Evolutionary conservation across 2,888 invertebrate genomes (phyloP), one percentile per base, ranked within the genome.

Genomic region (Leucophenga montana): DNA sequence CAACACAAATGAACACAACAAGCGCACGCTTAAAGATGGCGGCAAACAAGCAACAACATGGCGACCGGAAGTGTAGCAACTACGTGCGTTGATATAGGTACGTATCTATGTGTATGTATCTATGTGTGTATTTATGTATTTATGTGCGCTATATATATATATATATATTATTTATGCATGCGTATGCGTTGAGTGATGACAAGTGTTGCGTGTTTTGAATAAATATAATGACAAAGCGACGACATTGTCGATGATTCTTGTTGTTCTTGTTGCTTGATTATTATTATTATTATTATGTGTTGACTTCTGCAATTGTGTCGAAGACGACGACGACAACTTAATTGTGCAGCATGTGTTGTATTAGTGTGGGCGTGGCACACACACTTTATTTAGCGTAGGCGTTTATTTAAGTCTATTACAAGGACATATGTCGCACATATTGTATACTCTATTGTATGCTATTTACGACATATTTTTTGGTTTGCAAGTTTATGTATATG

Each of bases 181-280:
- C 48, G 71, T 64, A 62, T 71, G 70, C 67, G 33, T 1, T 78
- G 84, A 84, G 64, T 76, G 84, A 82, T 83, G 81, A 82, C 84
- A 82, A 82, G 81, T 82, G 81, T 82, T 82, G 84, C 81, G 84
- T 76, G 82, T 78, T 81, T 82, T 81, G 84, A 81, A 81, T 81
- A 82, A 81, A 81, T 81, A 82, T 73, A 80, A 76, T 68, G 68
- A 68, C 68, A 68, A 64, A 68, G 64, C 68, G 39, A 39, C 39
- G 39, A 39, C 39, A 39, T 27, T 48, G 46, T 46, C 57, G 48
- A 46, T 62, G 68, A 64, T 68, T 68, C n/a, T n/a, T n/a, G n/a
- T n/a, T n/a, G n/a, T n/a, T n/a, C n/a, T n/a, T n/a, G n/a, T n/a
- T n/a, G n/a, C n/a, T n/a, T n/a, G n/a, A n/a, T n/a, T n/a, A n/a